These are phyloP conservation scores for Limnephilus lunatus DNA, from an alignment of 2,888 invertebrate species.

Conservation along the genomic window DNA sequence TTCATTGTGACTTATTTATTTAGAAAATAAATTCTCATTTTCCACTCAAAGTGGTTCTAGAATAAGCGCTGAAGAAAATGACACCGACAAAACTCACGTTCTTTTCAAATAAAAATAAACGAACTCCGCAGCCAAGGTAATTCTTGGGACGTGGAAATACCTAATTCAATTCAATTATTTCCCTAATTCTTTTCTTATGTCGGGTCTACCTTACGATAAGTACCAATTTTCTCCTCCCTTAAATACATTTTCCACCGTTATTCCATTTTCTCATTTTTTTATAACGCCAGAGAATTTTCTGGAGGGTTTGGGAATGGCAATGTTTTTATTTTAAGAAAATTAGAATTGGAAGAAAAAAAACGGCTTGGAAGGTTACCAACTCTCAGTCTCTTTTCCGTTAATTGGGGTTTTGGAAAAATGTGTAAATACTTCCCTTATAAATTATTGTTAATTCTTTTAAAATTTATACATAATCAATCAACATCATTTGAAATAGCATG, in stretches of 20 bases:
- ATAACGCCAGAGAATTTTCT: conserved; percentile 20
- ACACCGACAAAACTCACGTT: conserved; percentile 29
- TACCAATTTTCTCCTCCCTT: conserved; percentile 46
- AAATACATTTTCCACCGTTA: conserved; percentile 20
- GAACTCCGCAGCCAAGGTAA: conserved; percentile 51
- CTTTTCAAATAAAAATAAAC: conserved; percentile 46
- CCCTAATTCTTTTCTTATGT: conserved; percentile 57
- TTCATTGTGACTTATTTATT: background rate
- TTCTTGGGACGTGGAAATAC: conserved; percentile 51
- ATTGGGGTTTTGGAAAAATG: background rate
- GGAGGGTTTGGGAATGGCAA: background rate
- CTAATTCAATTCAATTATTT: conserved; percentile 61
- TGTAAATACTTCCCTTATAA: background rate
- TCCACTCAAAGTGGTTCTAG: background rate
- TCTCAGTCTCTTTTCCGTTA: background rate
- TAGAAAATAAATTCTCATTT: background rate
- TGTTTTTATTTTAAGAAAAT: conserved; percentile 14
- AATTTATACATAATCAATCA: too few species aligned
- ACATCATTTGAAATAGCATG: too few species aligned
- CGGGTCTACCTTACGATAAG: conserved; percentile 49
- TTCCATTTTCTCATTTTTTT: conserved; percentile 29
- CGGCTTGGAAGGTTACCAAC: background rate
- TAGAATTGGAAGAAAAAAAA: background rate
- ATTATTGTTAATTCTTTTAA: too few species aligned
- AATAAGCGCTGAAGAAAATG: conserved; percentile 2